Percentiles rank a stretch among this genome's conserved stretches.
Evolutionary conservation across 1,140 invertebrate genomes (phyloP).

Genomic region (Chymomyza costata): DNA sequence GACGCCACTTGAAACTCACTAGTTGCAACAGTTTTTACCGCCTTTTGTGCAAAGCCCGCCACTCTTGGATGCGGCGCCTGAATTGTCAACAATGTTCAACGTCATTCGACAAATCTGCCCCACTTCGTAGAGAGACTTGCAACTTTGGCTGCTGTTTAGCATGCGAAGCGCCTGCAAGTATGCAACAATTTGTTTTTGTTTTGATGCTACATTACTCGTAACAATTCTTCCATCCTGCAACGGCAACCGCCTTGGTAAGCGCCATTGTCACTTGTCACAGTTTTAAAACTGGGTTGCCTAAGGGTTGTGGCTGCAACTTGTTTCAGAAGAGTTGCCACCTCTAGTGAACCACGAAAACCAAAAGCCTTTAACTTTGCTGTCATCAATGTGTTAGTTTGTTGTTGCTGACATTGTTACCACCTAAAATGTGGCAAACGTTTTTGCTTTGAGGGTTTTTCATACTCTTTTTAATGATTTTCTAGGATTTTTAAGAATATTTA

Average conservation of each 20-base stretch:
- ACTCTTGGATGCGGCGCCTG: background rate
- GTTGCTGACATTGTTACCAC: conserved; percentile 37
- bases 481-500: too few species aligned
- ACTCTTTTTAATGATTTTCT: too few species aligned
- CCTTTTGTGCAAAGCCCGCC: conserved; percentile 8
- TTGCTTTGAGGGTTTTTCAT: conserved; percentile 17
- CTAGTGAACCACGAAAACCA: conserved; percentile 48
- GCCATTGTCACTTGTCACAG: conserved; percentile 10
- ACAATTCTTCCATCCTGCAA: background rate
- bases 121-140: conserved; percentile 29
- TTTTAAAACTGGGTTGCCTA: conserved; percentile 1
- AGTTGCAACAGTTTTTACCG: conserved; percentile 31
- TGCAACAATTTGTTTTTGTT: conserved; percentile 47
- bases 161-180: conserved; percentile 43
- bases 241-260: background rate
- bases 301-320: background rate
- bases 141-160: conserved; percentile 58
- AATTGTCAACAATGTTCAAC: too few species aligned
- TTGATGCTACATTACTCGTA: conserved; percentile 10
- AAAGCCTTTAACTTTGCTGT: conserved; percentile 38
- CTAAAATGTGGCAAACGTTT: conserved; percentile 45
- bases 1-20: too few species aligned
- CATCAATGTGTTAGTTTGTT: too few species aligned
- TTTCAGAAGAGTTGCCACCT: too few species aligned
- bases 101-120: background rate